These are phyloP conservation scores for Haemorhous mexicanus DNA, from an alignment of 2,113 vertebrate genomes.

Conservation along the genomic window DNA sequence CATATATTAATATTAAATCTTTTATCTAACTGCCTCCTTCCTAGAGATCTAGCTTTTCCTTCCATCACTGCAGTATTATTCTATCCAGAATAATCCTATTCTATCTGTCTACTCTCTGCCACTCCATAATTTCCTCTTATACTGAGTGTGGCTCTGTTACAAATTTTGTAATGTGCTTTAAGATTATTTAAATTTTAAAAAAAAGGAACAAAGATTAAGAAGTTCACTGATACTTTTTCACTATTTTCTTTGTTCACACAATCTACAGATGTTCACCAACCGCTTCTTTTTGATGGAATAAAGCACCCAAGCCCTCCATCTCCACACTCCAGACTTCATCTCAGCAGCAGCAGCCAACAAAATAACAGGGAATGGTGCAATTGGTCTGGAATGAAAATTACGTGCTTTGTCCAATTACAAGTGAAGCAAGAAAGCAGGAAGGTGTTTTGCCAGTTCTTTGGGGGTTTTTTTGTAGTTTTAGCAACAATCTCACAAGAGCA, in stretches of 20 bases:
- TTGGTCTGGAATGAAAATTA: slow-evolving; percentile 24
- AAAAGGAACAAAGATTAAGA: background rate
- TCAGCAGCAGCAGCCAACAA: background rate
- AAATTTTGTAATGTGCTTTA: background rate
- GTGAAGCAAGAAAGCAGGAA: slow-evolving; percentile 27
- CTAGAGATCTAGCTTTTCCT: background rate
- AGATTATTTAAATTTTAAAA: accelerated
- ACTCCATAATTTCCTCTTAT: background rate
- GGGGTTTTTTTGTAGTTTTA: background rate
- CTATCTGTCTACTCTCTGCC: background rate
- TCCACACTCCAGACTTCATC: background rate
- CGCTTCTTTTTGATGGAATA: background rate
- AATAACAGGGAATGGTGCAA: background rate
- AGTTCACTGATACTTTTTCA: background rate
- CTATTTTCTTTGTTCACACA: background rate
- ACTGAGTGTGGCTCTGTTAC: background rate
- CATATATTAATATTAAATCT: background rate
- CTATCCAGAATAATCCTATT: background rate
- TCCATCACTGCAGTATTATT: background rate
- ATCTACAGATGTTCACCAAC: background rate
- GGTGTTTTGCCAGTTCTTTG: background rate
- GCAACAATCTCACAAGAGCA: background rate
- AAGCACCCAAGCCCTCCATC: background rate
- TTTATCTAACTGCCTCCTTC: background rate
- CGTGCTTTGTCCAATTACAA: background rate